These are phyloP conservation scores for Spea multiplicata DNA, from an alignment of 2,113 vertebrate species.

Conservation along the genomic window DNA sequence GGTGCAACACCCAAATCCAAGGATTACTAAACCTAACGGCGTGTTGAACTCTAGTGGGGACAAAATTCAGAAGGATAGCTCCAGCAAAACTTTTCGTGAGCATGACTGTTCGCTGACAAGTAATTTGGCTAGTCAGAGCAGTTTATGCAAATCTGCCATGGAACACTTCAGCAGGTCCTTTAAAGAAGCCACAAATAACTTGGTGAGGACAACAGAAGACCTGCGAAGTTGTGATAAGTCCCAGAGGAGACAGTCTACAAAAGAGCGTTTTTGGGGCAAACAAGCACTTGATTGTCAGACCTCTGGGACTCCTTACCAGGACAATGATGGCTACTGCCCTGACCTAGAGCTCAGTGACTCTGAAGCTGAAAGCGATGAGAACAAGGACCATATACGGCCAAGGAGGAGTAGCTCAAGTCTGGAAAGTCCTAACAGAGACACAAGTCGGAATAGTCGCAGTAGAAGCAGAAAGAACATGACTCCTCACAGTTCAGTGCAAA, in stretches of 20 bases:
- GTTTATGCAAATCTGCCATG: slow-evolving; percentile 78
- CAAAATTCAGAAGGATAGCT: slow-evolving; percentile 75
- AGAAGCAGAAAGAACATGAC: slow-evolving; percentile 74
- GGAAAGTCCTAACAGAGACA: slow-evolving; percentile 64
- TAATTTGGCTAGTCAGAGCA: slow-evolving; percentile 68
- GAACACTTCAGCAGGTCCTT: slow-evolving; percentile 88
- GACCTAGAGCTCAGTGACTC: slow-evolving; percentile 95
- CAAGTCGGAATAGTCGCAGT: slow-evolving; percentile 64
- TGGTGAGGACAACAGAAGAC: slow-evolving; percentile 83
- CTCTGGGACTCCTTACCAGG: slow-evolving; percentile 73
- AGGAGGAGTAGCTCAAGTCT: slow-evolving; percentile 62
- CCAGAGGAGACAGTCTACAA: slow-evolving; percentile 65
- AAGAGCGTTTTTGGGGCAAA: slow-evolving; percentile 81
- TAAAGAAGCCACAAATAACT: slow-evolving; percentile 86
- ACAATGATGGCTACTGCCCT: slow-evolving; percentile 94
- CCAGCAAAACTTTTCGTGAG: slow-evolving; percentile 72
- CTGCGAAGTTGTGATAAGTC: slow-evolving; percentile 79
- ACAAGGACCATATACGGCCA: slow-evolving; percentile 68
- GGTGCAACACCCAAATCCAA: slow-evolving; percentile 64
- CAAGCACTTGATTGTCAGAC: slow-evolving; percentile 65
- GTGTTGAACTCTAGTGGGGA: slow-evolving; percentile 68
- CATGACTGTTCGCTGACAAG: slow-evolving; percentile 62
- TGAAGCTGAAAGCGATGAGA: slow-evolving; percentile 84
- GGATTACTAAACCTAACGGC: slow-evolving; percentile 73
- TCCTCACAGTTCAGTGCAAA: slow-evolving; percentile 79